Conservation (phyloP, 2,113 vertebrate species). For the Halcyon senegalensis region DNA sequence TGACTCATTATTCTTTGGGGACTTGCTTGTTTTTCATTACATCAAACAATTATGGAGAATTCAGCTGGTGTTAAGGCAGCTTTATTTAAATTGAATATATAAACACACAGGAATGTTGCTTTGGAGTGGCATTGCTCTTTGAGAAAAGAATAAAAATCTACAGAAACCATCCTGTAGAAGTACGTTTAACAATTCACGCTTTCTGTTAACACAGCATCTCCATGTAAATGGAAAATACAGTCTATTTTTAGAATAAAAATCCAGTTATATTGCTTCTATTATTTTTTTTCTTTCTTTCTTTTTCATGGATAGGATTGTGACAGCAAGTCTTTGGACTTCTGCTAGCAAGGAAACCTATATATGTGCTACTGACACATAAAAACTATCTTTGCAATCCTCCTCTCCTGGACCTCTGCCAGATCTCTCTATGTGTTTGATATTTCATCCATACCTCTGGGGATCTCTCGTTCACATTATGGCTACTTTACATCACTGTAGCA, state of each 20-base stretch:
- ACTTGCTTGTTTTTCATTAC: constrained; percentile 6
- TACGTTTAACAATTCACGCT: background rate
- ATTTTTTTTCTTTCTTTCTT: background rate
- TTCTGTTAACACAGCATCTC: background rate
- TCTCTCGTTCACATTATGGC: background rate
- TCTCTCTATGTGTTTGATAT: background rate
- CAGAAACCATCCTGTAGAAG: background rate
- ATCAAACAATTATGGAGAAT: constrained; percentile 2
- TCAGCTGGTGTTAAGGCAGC: constrained; percentile 9
- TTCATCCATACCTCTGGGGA: background rate
- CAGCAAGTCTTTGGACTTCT: background rate
- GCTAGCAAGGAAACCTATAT: background rate
- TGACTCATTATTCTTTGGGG: constrained; percentile 25
- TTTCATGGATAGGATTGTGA: background rate
- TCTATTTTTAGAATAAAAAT: background rate
- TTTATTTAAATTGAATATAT: constrained; percentile 45
- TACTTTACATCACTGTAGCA: background rate
- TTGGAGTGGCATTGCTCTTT: background rate
- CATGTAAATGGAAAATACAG: background rate
- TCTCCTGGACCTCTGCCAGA: background rate
- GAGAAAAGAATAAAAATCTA: background rate
- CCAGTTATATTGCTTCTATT: background rate
- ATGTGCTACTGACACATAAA: background rate
- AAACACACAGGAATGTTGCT: constrained; percentile 13
- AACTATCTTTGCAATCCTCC: background rate